phyloP scores from a whole-genome alignment of 2,888 invertebrate genomes.

The Netelia fuscicornis region DNA sequence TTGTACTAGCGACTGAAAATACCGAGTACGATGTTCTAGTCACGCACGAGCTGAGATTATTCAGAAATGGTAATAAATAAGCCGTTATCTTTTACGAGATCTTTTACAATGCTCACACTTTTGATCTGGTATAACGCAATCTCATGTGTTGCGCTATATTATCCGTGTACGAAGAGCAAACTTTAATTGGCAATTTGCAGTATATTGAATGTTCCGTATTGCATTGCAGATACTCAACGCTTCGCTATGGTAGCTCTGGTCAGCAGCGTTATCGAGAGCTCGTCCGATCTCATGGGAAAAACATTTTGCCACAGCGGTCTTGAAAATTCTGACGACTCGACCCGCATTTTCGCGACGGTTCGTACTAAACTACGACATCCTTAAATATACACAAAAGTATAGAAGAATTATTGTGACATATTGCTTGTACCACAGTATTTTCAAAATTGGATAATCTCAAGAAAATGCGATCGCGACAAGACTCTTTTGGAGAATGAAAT shows the following conservation, averaged over 20 bases:
- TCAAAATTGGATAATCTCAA: constrained; percentile 90
- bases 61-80: constrained; percentile 84
- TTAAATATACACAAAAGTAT: not conserved
- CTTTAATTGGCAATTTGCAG: too few species aligned
- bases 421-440: constrained; percentile 87
- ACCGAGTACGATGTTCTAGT: constrained; percentile 88
- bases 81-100: constrained; percentile 8
- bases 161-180: too few species aligned
- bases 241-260: constrained; percentile 90
- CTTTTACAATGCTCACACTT: too few species aligned
- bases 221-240: constrained; percentile 74
- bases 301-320: constrained; percentile 94
- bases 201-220: not conserved
- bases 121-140: too few species aligned
- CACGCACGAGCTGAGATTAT: constrained; percentile 89
- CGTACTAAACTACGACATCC: constrained; percentile 75
- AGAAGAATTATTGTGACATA: not conserved
- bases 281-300: constrained; percentile 88
- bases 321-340: constrained; percentile 90
- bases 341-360: constrained; percentile 91
- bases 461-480: constrained; percentile 89
- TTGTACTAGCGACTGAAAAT: constrained; percentile 90
- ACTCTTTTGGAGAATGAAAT: constrained; percentile 92
- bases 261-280: constrained; percentile 87
- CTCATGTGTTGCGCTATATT: too few species aligned